These are phyloP conservation scores for Forbesichthys papilliferus DNA, from an alignment of 2,113 vertebrate species.

Conservation along the genomic window DNA sequence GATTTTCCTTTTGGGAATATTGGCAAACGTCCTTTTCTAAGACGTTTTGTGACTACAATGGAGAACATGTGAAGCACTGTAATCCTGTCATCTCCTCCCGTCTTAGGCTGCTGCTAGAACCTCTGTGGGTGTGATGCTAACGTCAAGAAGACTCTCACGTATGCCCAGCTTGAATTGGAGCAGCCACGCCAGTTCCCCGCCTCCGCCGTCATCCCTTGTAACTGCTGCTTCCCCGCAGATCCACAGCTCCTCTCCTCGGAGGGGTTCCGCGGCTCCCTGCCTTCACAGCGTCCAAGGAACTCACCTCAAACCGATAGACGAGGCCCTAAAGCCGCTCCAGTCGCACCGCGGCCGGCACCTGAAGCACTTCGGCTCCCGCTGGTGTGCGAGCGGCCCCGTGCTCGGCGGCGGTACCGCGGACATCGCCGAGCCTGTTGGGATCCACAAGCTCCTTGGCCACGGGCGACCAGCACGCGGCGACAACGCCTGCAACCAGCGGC, in stretches of 20 bases:
- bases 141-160: neutral
- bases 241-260: conserved; percentile 6
- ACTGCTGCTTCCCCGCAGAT: neutral
- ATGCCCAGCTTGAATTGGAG: conserved; percentile 35
- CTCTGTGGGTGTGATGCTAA: conserved; percentile 23
- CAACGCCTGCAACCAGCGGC: conserved; percentile 65
- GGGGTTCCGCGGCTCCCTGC: neutral
- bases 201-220: conserved; percentile 18
- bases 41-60: neutral
- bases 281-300: neutral
- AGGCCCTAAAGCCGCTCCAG: conserved; percentile 24
- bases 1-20: neutral
- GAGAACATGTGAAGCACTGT: neutral
- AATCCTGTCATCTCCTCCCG: conserved; percentile 4
- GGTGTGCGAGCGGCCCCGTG: conserved; percentile 47
- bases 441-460: conserved; percentile 74
- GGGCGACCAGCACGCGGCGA: conserved; percentile 41
- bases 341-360: conserved; percentile 32
- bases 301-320: conserved; percentile 3
- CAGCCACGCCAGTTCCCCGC: conserved; percentile 27
- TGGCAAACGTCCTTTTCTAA: no score
- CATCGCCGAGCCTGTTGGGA: conserved; percentile 27
- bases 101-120: conserved; percentile 42
- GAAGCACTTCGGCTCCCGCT: conserved; percentile 62
- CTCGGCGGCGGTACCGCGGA: conserved; percentile 30